Evolutionary conservation across 2,888 invertebrate species (phyloP).

Genomic region (Erebia ligea): DNA sequence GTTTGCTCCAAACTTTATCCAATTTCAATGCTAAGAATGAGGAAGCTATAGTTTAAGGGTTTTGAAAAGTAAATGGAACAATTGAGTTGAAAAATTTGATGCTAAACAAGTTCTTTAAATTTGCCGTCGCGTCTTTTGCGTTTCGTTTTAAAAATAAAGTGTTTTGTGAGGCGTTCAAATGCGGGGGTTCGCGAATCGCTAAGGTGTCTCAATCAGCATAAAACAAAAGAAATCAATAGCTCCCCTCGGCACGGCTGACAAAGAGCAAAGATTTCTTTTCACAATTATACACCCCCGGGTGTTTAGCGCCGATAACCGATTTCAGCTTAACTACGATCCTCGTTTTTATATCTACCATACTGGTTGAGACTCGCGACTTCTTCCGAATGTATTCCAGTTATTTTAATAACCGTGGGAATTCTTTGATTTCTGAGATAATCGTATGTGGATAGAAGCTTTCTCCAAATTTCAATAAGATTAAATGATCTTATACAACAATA

Average conservation of each 20-base stretch:
- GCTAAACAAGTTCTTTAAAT: neutral
- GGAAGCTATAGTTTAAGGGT: neutral
- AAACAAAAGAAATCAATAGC: conserved; percentile 84
- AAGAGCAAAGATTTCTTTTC: conserved; percentile 84
- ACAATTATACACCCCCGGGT: conserved; percentile 80
- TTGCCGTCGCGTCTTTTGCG: neutral
- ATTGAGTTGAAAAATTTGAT: neutral
- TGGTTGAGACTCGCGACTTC: no score
- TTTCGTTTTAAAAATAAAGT: conserved; percentile 72
- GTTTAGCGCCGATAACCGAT: conserved; percentile 70
- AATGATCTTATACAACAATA: no score
- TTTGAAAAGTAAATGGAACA: neutral
- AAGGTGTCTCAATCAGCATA: conserved; percentile 84
- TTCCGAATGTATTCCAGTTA: no score
- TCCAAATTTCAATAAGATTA: no score
- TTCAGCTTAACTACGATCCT: conserved; percentile 59
- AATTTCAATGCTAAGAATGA: neutral
- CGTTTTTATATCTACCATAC: conserved; percentile 12
- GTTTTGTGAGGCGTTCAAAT: conserved; percentile 72
- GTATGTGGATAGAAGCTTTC: no score
- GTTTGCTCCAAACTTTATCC: neutral
- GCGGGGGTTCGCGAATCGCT: conserved; percentile 64
- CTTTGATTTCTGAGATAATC: no score
- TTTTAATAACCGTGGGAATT: no score
- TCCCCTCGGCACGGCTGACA: conserved; percentile 73